phyloP scores from a whole-genome alignment of 2,113 vertebrate species.

The Pachyramphus minor region DNA sequence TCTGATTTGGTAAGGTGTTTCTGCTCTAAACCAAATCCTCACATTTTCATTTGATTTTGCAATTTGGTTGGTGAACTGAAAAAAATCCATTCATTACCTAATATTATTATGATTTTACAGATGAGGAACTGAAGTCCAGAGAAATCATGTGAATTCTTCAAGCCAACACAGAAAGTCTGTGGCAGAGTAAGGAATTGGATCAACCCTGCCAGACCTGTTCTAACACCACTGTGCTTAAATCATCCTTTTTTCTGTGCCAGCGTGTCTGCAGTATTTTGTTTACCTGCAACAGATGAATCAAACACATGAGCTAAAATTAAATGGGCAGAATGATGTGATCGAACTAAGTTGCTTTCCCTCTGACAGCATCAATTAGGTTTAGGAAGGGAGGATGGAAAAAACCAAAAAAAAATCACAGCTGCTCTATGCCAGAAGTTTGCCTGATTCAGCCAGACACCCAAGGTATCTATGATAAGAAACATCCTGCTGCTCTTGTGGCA shows the following conservation, averaged over 20 bases:
- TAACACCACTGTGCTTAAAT: not conserved
- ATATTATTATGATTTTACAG: slow-evolving; percentile 5
- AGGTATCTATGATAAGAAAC: not conserved
- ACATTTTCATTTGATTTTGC: not conserved
- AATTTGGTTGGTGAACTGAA: not conserved
- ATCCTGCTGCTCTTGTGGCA: not conserved
- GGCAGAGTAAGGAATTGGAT: not conserved
- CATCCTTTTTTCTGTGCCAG: not conserved
- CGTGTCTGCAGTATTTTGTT: not conserved
- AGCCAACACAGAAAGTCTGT: not conserved
- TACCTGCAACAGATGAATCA: not conserved
- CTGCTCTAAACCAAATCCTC: not conserved
- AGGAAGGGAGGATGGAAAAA: not conserved
- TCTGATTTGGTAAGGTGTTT: not conserved
- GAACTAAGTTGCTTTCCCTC: not conserved
- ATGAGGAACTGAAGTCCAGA: not conserved
- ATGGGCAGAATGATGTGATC: not conserved
- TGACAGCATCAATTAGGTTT: not conserved
- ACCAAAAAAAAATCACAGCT: not conserved
- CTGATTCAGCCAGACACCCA: not conserved
- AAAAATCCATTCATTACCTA: not conserved
- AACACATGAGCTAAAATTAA: not conserved
- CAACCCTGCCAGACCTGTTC: not conserved
- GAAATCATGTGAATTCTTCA: not conserved
- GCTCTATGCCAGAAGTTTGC: not conserved